Percentiles rank a stretch among this genome's conserved stretches.
These are phyloP conservation scores for Martes martes DNA, from an alignment of 2,113 vertebrate genomes.

Conservation along the genomic window DNA sequence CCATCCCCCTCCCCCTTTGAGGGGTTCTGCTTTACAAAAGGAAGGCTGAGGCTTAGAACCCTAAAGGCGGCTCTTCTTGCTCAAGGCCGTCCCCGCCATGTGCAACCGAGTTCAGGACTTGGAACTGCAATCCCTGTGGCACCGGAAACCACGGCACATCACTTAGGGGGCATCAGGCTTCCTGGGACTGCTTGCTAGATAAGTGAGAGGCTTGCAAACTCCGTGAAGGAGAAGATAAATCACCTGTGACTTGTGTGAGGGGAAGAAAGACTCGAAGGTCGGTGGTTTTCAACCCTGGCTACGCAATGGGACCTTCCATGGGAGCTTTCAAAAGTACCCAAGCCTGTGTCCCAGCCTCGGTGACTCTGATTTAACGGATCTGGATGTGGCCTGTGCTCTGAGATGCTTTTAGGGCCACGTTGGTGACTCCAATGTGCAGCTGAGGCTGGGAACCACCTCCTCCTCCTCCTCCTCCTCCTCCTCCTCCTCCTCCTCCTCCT, in stretches of 20 bases:
- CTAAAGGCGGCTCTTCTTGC: neutral
- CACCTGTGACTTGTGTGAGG: neutral
- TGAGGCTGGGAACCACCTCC: too few species aligned
- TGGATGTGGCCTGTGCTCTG: neutral
- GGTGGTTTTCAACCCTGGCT: neutral
- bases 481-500: too few species aligned
- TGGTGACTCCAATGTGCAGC: neutral
- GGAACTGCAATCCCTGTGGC: neutral
- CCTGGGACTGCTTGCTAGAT: neutral
- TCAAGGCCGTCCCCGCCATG: neutral
- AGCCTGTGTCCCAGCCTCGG: neutral
- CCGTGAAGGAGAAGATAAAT: neutral
- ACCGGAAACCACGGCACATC: neutral
- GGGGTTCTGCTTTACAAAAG: neutral
- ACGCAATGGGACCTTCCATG: neutral
- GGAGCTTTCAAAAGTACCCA: neutral
- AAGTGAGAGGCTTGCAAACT: neutral
- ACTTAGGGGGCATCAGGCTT: neutral
- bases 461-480: too few species aligned
- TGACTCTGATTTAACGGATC: neutral
- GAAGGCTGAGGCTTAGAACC: neutral
- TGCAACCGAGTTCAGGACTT: accelerated
- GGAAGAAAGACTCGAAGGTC: neutral
- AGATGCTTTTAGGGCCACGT: neutral
- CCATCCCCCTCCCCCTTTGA: accelerated